Evolutionary conservation across 2,797 vertebrate genomes (phyloP).

Genomic region (Thamnophis elegans): DNA sequence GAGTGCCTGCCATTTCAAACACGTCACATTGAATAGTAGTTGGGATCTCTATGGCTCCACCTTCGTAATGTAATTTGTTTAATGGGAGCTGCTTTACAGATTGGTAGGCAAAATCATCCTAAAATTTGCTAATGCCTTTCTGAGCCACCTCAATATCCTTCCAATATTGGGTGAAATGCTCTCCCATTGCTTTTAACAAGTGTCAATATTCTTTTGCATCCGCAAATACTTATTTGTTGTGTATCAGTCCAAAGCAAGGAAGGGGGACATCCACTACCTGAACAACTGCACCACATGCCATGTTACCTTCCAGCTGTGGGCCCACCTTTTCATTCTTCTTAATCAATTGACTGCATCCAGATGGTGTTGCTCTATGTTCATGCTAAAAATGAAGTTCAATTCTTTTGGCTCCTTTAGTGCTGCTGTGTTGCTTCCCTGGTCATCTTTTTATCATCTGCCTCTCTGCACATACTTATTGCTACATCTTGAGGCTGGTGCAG

Average conservation of each 20-base stretch:
- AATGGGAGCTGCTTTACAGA: constrained; percentile 92
- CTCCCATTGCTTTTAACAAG: constrained; percentile 95
- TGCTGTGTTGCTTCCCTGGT: constrained; percentile 91
- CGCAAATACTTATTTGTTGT: constrained; percentile 98
- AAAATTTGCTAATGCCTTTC: constrained; percentile 96
- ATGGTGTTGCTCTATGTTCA: constrained; percentile 91
- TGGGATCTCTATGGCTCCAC: constrained; percentile 95
- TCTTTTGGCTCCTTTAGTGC: constrained; percentile 96
- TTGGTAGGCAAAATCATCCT: constrained; percentile 98
- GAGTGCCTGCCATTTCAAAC: too few relatives aligned
- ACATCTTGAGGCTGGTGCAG: constrained; percentile 90
- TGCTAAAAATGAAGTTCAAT: constrained; percentile 93
- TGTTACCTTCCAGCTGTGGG: constrained; percentile 95
- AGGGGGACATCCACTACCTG: constrained; percentile 97
- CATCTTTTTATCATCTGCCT: constrained; percentile 92
- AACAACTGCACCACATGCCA: constrained; percentile 96
- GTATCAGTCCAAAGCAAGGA: constrained; percentile 94
- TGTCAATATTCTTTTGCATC: constrained; percentile 97
- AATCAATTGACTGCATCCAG: constrained; percentile 94
- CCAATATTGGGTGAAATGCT: constrained; percentile 97
- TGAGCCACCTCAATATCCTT: constrained; percentile 94
- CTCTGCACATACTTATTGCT: constrained; percentile 84
- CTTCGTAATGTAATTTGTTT: constrained; percentile 88
- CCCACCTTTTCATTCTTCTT: constrained; percentile 99
- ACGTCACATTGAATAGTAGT: constrained; percentile 96